These are phyloP conservation scores for Idaea dimidiata DNA, from an alignment of 2,888 invertebrate species.

Conservation along the genomic window DNA sequence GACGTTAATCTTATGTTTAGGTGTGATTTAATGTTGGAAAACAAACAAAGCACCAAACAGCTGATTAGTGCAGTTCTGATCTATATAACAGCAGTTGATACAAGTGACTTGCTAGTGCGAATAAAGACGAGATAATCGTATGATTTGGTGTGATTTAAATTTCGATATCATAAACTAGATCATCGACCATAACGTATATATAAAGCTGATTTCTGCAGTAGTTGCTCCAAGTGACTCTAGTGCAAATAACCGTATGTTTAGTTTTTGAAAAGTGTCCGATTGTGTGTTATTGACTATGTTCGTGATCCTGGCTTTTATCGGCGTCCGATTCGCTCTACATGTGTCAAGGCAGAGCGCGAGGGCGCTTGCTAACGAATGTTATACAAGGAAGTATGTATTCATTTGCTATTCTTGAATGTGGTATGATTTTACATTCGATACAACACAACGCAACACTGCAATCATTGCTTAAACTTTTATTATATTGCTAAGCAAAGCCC, in stretches of 20 bases:
- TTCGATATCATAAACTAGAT: no score
- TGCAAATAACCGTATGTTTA: no score
- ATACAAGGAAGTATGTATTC: constrained; percentile 70
- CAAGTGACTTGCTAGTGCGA: neutral
- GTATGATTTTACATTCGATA: constrained; percentile 8
- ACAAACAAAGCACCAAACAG: neutral
- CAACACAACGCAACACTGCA: no score
- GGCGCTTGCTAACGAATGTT: constrained; percentile 73
- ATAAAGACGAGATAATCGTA: neutral
- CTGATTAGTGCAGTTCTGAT: neutral
- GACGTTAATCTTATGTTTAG: no score
- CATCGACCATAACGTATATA: no score
- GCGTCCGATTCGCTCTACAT: constrained; percentile 70
- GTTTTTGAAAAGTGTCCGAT: constrained; percentile 20
- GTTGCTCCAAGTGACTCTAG: no score
- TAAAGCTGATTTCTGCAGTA: neutral
- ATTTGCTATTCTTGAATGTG: constrained; percentile 15
- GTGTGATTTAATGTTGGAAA: no score
- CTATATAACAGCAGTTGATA: neutral
- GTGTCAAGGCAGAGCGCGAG: constrained; percentile 72
- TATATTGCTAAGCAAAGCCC: neutral
- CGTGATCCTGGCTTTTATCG: constrained; percentile 72
- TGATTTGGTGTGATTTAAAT: no score
- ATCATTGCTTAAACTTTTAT: no score
- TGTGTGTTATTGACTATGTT: constrained; percentile 60